Evolutionary conservation across 2,113 vertebrate species (phyloP), one percentile per base, ranked within the genome.

Genomic region (Lophotis ruficrista): DNA sequence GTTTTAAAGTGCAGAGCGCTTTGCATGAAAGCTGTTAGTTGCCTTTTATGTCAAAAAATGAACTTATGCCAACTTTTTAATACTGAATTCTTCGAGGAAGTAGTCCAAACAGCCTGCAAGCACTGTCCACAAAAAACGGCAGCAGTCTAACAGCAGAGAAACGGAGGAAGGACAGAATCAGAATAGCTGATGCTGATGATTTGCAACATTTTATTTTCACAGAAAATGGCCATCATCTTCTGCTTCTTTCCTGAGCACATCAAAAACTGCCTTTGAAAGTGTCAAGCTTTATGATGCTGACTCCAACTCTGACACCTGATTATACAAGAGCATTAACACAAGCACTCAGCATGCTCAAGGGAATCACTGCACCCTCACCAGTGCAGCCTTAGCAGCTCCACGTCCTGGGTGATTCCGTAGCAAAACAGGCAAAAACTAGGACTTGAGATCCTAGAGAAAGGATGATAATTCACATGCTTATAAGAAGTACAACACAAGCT

Each of bases 61-160:
- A 95, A 92, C 31, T 51, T 38, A 31, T 37, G 72, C 96, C 80
- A 96, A 96, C 89, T 96, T 96, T 31, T 43, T 48, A 77, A 90
- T 77, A 91, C 33, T 30, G 50, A 35, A 41, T 53, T 30, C 4
- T 89, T 83, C 69, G 71, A 78, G 84, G 68, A 84, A 85, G 58
- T 54, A 50, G 71, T 80, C 53, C 75, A 80, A 77, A 62, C 28
- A 68, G 89, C n/a, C 89, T 35, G n/a, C 50, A 54, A 85, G 41
- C 66, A 76, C 66, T 27, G 72, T 17, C 33, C 92, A 71, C 17
- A 51, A 43, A 83, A 87, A 25, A 7, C 7, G 0, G 19, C 41
- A 73, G 85, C 78, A 70, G 37, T 58, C 54, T 86, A 56, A 48
- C 12, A 41, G 57, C 38, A 33, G 60, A 73, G 47, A 88, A 82